Percentiles rank a stretch among this genome's conserved stretches.
Conservation (phyloP, 2,797 vertebrate genomes). For the Hoplostethus mediterraneus region DNA sequence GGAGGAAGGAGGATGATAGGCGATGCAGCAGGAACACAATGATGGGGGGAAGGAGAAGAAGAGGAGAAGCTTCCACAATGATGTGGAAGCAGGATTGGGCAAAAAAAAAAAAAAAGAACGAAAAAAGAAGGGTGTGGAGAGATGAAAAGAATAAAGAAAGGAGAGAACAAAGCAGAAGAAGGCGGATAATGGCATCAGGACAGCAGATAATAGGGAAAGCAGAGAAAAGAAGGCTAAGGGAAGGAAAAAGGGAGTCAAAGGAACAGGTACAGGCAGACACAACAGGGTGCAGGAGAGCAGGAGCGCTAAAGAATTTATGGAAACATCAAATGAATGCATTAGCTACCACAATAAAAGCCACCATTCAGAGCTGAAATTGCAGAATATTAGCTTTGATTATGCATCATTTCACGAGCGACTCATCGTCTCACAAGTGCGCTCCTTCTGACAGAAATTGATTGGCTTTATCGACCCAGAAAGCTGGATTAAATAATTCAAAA, state of each 20-base stretch:
- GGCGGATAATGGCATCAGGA: background rate
- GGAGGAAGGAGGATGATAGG: too few species aligned
- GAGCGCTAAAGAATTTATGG: conserved; percentile 25
- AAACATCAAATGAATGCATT: conserved; percentile 18
- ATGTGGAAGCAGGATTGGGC: background rate
- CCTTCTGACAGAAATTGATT: conserved; percentile 59
- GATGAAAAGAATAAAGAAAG: background rate
- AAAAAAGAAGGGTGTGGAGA: background rate
- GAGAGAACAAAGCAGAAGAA: background rate
- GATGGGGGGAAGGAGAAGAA: background rate
- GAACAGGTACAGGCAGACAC: conserved; percentile 20
- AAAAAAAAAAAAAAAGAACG: background rate
- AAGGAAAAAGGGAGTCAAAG: background rate
- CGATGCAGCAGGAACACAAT: background rate
- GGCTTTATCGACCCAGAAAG: conserved; percentile 65
- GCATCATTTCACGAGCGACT: conserved; percentile 52
- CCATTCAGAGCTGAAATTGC: conserved; percentile 53
- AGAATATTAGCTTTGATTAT: conserved; percentile 69
- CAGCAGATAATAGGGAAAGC: background rate
- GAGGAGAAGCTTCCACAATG: background rate
- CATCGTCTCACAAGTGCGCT: conserved; percentile 41
- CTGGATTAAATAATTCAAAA: conserved; percentile 59
- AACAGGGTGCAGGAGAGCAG: conserved; percentile 11
- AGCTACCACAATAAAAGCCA: conserved; percentile 37
- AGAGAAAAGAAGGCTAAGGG: background rate